phyloP scores from a whole-genome alignment of 2,113 vertebrate species.

The Strix aluco region DNA sequence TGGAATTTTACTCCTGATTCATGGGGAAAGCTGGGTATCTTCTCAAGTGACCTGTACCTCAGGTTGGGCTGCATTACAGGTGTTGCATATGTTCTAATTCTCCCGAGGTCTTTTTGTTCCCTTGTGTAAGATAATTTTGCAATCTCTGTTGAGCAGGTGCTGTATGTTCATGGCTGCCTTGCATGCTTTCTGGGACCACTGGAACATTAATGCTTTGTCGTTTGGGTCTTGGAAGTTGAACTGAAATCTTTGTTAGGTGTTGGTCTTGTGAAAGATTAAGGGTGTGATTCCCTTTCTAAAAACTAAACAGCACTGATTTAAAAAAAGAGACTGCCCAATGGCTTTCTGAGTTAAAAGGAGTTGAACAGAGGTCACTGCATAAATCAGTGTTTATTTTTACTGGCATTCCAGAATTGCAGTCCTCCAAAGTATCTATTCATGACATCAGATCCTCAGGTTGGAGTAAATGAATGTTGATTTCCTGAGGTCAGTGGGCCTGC shows the following conservation, averaged over 20 bases:
- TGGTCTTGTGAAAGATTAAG: background rate
- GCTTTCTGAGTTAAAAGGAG: background rate
- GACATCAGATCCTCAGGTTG: background rate
- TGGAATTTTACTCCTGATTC: background rate
- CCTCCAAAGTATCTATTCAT: background rate
- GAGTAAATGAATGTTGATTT: background rate
- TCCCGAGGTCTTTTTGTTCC: background rate
- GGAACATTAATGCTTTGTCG: accelerated
- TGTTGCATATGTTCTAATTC: background rate
- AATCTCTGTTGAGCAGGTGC: background rate
- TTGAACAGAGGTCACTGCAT: background rate
- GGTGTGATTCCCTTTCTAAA: background rate
- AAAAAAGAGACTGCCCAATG: background rate
- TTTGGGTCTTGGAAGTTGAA: background rate
- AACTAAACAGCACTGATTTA: background rate
- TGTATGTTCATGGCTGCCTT: background rate
- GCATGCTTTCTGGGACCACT: background rate
- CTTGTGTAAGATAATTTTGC: background rate
- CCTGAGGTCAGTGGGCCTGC: background rate
- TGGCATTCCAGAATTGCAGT: background rate
- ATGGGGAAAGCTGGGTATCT: background rate
- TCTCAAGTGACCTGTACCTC: background rate
- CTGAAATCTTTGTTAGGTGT: background rate
- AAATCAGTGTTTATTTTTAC: background rate
- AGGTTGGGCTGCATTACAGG: background rate